These are phyloP conservation scores for Urechis unicinctus DNA, from an alignment of 2,888 invertebrate species.

Conservation along the genomic window DNA sequence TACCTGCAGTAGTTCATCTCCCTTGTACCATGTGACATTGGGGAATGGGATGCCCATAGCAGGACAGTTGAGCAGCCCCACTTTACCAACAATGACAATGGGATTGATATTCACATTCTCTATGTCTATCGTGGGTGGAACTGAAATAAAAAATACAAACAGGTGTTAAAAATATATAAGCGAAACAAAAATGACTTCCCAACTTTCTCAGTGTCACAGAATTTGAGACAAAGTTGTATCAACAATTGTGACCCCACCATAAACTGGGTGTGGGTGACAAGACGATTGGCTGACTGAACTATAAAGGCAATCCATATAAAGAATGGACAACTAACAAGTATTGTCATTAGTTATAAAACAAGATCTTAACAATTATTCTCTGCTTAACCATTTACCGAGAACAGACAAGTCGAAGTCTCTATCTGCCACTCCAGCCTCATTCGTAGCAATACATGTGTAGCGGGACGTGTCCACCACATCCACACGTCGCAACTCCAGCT, in stretches of 20 bases:
- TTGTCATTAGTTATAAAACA: no score
- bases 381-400: constrained; percentile 36
- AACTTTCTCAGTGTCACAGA: no score
- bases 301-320: no score
- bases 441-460: constrained; percentile 53
- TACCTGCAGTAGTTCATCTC: constrained; percentile 1
- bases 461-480: constrained; percentile 31
- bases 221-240: background rate
- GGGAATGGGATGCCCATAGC: constrained; percentile 50
- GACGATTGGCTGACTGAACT: no score
- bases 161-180: background rate
- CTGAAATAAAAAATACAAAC: constrained; percentile 19
- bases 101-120: constrained; percentile 34
- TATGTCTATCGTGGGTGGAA: constrained; percentile 48
- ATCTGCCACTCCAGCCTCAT: constrained; percentile 51
- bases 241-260: no score
- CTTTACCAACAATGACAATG: constrained; percentile 37
- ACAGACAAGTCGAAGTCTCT: constrained; percentile 38
- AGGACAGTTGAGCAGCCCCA: constrained; percentile 49
- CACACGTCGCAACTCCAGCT: constrained; percentile 29
- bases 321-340: no score
- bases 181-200: background rate
- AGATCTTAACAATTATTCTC: no score
- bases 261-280: no score
- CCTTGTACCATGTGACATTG: constrained; percentile 46